Conservation (phyloP, 2,888 invertebrate genomes). For the Lithophane leautieri region DNA sequence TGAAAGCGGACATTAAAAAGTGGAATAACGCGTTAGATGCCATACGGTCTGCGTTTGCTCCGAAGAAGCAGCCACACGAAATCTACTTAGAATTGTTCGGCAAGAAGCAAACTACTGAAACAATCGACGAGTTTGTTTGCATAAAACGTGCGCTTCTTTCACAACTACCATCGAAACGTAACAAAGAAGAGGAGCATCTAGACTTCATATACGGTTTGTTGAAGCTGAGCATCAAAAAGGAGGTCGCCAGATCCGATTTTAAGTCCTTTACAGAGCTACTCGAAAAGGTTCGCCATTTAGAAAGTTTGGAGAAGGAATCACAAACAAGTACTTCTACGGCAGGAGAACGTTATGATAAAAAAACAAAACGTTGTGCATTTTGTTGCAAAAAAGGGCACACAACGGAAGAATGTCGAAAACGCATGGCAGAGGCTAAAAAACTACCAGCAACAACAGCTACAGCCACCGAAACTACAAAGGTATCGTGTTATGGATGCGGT, state of each 20-base stretch:
- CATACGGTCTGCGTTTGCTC: too few relatives aligned
- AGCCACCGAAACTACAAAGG: background rate
- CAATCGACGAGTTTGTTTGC: constrained; percentile 11
- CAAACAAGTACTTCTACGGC: background rate
- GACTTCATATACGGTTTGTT: background rate
- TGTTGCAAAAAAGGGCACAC: background rate
- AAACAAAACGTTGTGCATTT: background rate
- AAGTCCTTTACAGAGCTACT: background rate
- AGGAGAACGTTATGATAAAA: background rate
- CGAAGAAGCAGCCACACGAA: too few relatives aligned
- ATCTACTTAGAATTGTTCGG: constrained; percentile 4
- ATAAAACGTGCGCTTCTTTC: constrained; percentile 11
- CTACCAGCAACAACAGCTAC: background rate
- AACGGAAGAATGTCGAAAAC: background rate
- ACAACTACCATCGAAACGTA: constrained; percentile 1
- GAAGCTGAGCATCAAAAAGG: background rate
- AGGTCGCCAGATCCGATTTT: background rate
- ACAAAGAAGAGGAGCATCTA: too few relatives aligned
- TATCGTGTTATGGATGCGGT: background rate
- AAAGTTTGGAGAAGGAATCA: constrained; percentile 1
- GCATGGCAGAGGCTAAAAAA: background rate
- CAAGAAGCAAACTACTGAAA: background rate
- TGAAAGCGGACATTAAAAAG: too few relatives aligned
- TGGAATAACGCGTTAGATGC: too few relatives aligned
- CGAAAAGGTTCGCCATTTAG: background rate